Evolutionary conservation across 1,140 invertebrate species (phyloP).

Genomic region (Papilio polyxenes): DNA sequence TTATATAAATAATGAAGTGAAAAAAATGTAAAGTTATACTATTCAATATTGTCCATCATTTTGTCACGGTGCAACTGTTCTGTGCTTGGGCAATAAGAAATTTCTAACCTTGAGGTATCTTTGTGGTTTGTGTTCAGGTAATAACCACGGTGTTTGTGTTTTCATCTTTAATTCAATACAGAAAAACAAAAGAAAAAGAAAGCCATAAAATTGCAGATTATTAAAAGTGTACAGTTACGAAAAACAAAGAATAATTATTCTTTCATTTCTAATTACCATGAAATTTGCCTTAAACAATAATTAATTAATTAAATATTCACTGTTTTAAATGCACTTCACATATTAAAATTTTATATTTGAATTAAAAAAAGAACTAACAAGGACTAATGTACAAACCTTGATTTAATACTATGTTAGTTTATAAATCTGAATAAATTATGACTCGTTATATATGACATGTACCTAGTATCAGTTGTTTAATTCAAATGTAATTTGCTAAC

Average conservation of each 20-base stretch:
- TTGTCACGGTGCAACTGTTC: constrained; percentile 20
- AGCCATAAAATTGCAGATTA: background rate
- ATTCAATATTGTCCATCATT: background rate
- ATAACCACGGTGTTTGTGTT: background rate
- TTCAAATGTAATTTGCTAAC: constrained; percentile 23
- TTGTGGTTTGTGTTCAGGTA: background rate
- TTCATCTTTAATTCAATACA: background rate
- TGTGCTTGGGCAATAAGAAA: background rate
- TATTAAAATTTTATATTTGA: background rate
- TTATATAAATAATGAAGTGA: background rate
- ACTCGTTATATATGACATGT: background rate
- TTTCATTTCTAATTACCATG: background rate
- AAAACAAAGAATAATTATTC: background rate
- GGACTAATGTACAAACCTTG: too few relatives aligned
- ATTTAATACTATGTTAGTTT: too few relatives aligned
- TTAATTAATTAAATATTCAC: background rate
- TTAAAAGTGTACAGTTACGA: background rate
- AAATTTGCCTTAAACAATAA: background rate
- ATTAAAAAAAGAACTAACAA: too few relatives aligned
- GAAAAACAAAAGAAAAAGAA: background rate
- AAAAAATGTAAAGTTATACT: background rate
- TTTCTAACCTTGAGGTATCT: background rate
- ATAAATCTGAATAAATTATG: background rate
- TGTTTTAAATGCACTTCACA: background rate
- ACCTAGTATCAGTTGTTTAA: background rate